Percentiles rank a stretch among this genome's conserved stretches.
Evolutionary conservation across 2,797 vertebrate genomes (phyloP).

Genomic region (Xenentodon cancila): DNA sequence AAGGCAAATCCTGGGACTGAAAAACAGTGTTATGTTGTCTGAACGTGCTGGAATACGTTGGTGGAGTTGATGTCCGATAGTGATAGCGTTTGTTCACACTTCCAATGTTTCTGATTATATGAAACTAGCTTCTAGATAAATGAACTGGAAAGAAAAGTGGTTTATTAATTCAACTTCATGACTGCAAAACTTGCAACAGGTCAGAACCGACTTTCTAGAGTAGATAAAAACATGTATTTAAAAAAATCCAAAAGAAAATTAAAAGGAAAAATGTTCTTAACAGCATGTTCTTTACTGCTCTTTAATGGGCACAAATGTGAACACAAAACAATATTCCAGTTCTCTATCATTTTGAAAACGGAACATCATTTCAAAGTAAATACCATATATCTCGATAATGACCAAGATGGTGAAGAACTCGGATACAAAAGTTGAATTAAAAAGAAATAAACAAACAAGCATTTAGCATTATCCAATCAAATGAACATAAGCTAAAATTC

Average conservation of each 20-base stretch:
- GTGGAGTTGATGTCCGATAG: conserved; percentile 1
- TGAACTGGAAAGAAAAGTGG: neutral
- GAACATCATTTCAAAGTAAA: conserved; percentile 35
- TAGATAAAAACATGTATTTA: neutral
- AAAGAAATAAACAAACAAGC: conserved; percentile 46
- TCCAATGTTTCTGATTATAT: neutral
- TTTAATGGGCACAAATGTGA: conserved; percentile 63
- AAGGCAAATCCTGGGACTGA: conserved; percentile 30
- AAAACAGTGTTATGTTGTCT: conserved; percentile 3
- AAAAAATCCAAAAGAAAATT: neutral
- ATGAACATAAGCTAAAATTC: conserved; percentile 34
- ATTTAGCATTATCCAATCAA: conserved; percentile 26
- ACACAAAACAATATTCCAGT: conserved; percentile 47
- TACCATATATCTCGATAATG: conserved; percentile 22
- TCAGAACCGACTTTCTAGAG: neutral
- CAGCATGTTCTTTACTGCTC: conserved; percentile 16
- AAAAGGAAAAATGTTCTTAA: neutral
- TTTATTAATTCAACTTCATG: neutral
- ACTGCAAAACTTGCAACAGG: neutral
- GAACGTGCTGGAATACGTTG: neutral
- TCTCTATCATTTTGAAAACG: conserved; percentile 19
- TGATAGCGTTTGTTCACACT: too few relatives aligned
- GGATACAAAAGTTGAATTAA: conserved; percentile 47
- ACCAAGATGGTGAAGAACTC: conserved; percentile 43
- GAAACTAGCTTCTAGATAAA: neutral